These are phyloP conservation scores for Lampris incognitus DNA, from an alignment of 2,113 vertebrate genomes.

Conservation along the genomic window DNA sequence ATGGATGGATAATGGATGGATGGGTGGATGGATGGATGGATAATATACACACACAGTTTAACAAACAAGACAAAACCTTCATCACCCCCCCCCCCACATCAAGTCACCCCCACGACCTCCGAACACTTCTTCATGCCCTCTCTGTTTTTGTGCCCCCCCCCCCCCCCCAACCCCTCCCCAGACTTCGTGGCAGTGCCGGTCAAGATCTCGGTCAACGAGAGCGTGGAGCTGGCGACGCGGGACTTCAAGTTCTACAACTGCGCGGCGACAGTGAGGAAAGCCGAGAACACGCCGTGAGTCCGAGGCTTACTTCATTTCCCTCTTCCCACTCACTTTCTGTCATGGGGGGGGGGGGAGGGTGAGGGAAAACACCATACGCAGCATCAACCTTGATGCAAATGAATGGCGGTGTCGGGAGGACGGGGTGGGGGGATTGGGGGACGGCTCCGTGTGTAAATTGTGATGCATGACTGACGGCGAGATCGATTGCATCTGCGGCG, in stretches of 20 bases:
- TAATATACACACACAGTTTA: no score
- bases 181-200: constrained; percentile 89
- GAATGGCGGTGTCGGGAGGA: constrained; percentile 54
- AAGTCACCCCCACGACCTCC: not conserved
- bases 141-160: constrained; percentile 4
- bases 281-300: constrained; percentile 92
- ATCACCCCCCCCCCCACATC: no score
- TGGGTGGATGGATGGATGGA: no score
- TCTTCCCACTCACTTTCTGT: not conserved
- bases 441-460: constrained; percentile 77
- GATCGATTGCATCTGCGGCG: constrained; percentile 74
- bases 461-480: constrained; percentile 73
- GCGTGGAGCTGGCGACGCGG: constrained; percentile 85
- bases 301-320: not conserved
- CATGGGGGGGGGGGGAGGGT: no score
- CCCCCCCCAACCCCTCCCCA: constrained; percentile 45
- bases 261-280: constrained; percentile 81
- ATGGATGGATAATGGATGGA: no score
- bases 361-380: constrained; percentile 51
- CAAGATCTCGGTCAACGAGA: constrained; percentile 74
- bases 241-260: constrained; percentile 95
- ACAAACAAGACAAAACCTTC: no score
- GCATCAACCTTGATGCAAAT: constrained; percentile 66
- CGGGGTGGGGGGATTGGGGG: constrained; percentile 50
- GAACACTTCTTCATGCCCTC: not conserved